These are phyloP conservation scores for Parnassius smintheus DNA, from an alignment of 2,888 invertebrate genomes.

Conservation along the genomic window DNA sequence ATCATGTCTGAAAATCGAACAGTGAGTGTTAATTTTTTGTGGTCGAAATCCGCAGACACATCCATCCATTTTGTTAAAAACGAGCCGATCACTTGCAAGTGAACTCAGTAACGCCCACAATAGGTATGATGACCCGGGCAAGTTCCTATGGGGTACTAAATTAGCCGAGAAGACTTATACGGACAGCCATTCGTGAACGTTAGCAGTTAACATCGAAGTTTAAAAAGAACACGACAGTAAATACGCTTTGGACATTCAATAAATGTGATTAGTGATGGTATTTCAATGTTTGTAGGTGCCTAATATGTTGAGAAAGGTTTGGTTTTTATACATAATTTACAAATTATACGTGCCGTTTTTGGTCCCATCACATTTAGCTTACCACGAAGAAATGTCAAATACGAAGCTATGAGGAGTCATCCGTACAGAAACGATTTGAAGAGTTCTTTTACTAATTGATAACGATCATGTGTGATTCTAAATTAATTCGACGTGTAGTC, in stretches of 20 bases:
- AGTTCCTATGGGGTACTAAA: slow-evolving; percentile 59
- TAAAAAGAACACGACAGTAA: slow-evolving; percentile 43
- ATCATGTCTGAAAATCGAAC: too few relatives aligned
- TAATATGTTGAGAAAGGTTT: slow-evolving; percentile 1
- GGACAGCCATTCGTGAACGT: slow-evolving; percentile 57
- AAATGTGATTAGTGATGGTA: slow-evolving; percentile 35
- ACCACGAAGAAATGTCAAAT: slow-evolving; percentile 8
- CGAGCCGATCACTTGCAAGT: slow-evolving; percentile 57
- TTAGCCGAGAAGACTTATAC: slow-evolving; percentile 64
- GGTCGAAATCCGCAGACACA: not conserved
- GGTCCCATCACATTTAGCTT: slow-evolving; percentile 9
- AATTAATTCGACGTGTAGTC: too few relatives aligned
- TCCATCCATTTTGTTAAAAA: slow-evolving; percentile 11
- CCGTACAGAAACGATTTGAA: too few relatives aligned
- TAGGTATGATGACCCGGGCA: slow-evolving; percentile 53
- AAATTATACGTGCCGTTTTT: not conserved
- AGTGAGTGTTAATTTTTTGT: too few relatives aligned
- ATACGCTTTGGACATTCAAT: slow-evolving; percentile 46
- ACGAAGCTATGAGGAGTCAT: slow-evolving; percentile 14
- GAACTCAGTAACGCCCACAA: slow-evolving; percentile 64
- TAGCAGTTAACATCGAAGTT: slow-evolving; percentile 56
- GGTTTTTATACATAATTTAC: not conserved
- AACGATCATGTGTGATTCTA: too few relatives aligned
- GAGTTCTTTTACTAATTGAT: too few relatives aligned
- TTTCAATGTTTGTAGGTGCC: slow-evolving; percentile 4